Conservation (phyloP, 2,797 vertebrate species). For the Acanthiza pusilla region DNA sequence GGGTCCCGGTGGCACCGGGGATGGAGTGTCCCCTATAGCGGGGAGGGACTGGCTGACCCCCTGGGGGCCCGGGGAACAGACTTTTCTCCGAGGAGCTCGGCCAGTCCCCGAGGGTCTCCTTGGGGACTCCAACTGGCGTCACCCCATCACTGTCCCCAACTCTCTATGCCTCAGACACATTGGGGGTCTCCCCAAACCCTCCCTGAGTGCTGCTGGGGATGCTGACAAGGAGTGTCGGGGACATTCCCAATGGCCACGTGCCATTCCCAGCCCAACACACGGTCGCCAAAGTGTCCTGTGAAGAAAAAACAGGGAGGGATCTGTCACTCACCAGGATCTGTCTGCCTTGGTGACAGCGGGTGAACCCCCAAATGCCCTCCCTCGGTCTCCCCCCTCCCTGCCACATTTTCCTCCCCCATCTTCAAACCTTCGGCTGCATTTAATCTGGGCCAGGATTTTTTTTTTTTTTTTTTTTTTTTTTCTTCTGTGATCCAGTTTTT, state of each 20-base stretch:
- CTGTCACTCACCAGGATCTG: too few species aligned
- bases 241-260: not conserved
- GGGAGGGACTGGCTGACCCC: not conserved
- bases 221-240: not conserved
- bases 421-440: not conserved
- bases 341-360: not conserved
- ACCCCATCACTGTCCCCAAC: not conserved
- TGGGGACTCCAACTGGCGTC: not conserved
- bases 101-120: not conserved
- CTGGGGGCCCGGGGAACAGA: not conserved
- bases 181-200: not conserved
- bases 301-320: not conserved
- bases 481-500: not conserved
- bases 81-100: not conserved
- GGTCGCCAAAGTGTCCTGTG: not conserved
- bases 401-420: not conserved
- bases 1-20: not conserved
- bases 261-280: not conserved
- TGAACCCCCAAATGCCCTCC: not conserved
- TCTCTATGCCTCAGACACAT: not conserved
- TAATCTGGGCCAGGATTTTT: not conserved
- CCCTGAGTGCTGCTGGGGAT: not conserved
- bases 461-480: too few species aligned
- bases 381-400: accelerated
- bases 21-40: not conserved